Evolutionary conservation across 2,113 vertebrate species (phyloP).

Genomic region (Chauna torquata): DNA sequence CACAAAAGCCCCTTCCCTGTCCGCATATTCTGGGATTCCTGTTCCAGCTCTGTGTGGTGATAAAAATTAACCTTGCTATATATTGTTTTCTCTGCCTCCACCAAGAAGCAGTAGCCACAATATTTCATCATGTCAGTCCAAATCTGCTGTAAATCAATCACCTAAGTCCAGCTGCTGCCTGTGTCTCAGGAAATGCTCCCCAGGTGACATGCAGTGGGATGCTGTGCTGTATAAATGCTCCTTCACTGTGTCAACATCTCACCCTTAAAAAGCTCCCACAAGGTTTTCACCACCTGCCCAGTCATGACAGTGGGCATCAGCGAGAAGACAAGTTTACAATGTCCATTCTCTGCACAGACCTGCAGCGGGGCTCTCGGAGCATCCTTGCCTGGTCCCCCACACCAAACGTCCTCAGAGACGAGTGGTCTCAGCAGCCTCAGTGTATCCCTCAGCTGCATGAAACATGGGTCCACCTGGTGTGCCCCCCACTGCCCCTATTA

Average conservation of each 20-base stretch:
- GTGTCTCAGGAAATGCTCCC: background rate
- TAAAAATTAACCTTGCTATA: background rate
- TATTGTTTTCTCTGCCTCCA: background rate
- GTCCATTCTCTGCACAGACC: accelerated
- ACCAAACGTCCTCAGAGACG: background rate
- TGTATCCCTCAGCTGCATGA: background rate
- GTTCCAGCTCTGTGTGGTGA: background rate
- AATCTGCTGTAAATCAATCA: background rate
- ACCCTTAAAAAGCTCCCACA: background rate
- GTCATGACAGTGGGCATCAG: background rate
- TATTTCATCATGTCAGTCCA: background rate
- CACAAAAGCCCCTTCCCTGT: background rate
- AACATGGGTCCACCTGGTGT: background rate
- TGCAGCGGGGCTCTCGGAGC: accelerated
- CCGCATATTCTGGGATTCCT: background rate
- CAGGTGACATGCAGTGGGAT: background rate
- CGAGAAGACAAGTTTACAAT: background rate
- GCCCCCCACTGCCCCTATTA: background rate
- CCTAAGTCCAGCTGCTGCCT: background rate
- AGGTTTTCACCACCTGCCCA: background rate
- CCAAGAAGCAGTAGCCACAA: background rate
- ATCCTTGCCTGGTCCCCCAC: background rate
- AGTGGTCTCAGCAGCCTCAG: background rate
- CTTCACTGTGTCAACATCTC: background rate
- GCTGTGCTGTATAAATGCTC: background rate